Conservation (phyloP, 2,113 vertebrate genomes). For the Mungos mungo region DNA sequence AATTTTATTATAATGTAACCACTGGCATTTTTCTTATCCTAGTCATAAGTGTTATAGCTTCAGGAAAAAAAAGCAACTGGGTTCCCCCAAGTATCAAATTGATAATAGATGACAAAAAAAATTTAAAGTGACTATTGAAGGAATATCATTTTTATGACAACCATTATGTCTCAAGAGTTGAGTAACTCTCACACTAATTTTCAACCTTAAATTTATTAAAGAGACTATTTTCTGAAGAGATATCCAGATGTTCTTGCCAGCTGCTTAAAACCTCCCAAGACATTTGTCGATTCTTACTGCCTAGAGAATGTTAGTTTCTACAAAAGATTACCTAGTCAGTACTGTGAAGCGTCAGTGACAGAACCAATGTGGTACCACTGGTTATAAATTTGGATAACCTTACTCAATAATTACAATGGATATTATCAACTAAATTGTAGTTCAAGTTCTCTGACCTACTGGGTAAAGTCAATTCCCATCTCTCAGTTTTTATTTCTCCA, state of each 20-base stretch:
- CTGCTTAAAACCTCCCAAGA: neutral
- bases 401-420: neutral
- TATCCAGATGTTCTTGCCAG: slow-evolving; percentile 39
- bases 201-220: slow-evolving; percentile 57
- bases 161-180: neutral
- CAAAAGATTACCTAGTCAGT: neutral
- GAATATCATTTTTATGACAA: slow-evolving; percentile 52
- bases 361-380: neutral
- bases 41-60: neutral
- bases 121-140: slow-evolving; percentile 35
- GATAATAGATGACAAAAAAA: slow-evolving; percentile 33
- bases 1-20: slow-evolving; percentile 12
- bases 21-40: slow-evolving; percentile 19
- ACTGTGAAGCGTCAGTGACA: neutral
- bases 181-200: slow-evolving; percentile 41
- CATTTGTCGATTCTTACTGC: neutral
- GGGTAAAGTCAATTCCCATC: neutral
- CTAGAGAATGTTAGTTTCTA: slow-evolving; percentile 26
- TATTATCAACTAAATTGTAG: neutral
- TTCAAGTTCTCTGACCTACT: neutral
- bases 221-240: slow-evolving; percentile 49
- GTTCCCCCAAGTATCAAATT: neutral
- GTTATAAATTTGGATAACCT: neutral
- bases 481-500: slow-evolving; percentile 24
- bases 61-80: neutral